Evolutionary conservation across 2,888 invertebrate genomes (phyloP), one percentile per base, ranked within the genome.

Genomic region (Parthenolecanium corni): DNA sequence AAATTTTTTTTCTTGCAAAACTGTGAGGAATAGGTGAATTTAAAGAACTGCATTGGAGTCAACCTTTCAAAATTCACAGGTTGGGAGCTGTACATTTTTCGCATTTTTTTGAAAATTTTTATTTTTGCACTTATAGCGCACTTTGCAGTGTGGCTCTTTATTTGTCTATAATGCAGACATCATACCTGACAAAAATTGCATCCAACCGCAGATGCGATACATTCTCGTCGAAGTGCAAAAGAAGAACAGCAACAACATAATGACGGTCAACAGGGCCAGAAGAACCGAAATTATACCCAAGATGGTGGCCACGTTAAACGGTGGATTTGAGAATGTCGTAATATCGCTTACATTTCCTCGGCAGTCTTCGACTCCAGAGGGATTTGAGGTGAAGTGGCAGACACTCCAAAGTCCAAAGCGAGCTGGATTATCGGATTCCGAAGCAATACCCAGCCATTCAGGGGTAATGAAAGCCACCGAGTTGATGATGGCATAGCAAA

Each of bases 391-490:
- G 68, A 76, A 73, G 70, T 82, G 82, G 74, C 96, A 96, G 69
- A 85, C 83, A 70, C 88, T 86, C 88, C 92, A 96, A 62, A 95
- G 76, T 0, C 96, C 96, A 71, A 96, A 87, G 74, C 90, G 87
- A 62, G 93, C 93, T 1, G 89, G 88, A 71, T 86, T 86, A 69
- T 89, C 87, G 67, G 89, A 85, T 69, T 86, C 85, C 69, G 85
- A 77, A 1, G 70, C 69, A 52, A 68, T 68, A 1, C 89, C 89
- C 66, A 91, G 81, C 92, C 92, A 89, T 76, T 93, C 87, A 47
- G 94, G 94, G 66, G 95, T 95, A 64, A 96, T 85, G 74, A 97
- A 94, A 3, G 93, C 89, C 36, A 97, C 92, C 69, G 91, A 85
- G 71, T 88, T 86, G 72, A 98, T 92, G 72, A 97, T 93, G 67